Evolutionary conservation across 2,888 invertebrate species (phyloP).

Genomic region (Meta bourneti): DNA sequence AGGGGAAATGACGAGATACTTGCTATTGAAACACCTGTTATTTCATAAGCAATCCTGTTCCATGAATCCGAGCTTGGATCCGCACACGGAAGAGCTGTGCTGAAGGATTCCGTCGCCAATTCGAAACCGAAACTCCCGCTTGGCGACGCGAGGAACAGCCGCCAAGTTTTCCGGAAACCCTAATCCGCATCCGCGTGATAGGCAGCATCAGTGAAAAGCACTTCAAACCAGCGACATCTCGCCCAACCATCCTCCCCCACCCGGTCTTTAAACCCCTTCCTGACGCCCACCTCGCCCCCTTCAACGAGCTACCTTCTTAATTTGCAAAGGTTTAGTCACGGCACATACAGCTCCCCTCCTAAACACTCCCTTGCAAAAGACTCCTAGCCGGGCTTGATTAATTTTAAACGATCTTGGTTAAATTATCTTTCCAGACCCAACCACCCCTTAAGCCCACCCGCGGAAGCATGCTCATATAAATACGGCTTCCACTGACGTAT

Average conservation of each 20-base stretch:
- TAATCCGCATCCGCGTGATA: conserved; percentile 62
- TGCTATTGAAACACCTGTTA: too few species aligned
- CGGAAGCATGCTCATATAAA: conserved; percentile 37
- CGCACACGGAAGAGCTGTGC: too few species aligned
- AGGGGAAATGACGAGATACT: too few species aligned
- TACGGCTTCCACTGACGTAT: conserved; percentile 62
- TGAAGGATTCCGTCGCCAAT: too few species aligned
- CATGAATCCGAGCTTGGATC: too few species aligned
- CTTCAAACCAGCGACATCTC: conserved; percentile 72
- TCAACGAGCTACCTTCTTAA: conserved; percentile 68
- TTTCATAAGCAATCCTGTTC: too few species aligned
- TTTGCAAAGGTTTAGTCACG: conserved; percentile 75
- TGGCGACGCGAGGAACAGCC: conserved; percentile 42
- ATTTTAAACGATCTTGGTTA: conserved; percentile 76
- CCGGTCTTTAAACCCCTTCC: conserved; percentile 33
- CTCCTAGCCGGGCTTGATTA: conserved; percentile 57
- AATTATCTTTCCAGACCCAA: conserved; percentile 60
- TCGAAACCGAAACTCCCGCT: not conserved
- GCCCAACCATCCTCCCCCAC: not conserved
- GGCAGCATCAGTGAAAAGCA: conserved; percentile 72
- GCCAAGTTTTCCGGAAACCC: conserved; percentile 41
- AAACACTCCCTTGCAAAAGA: conserved; percentile 10
- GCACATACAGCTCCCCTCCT: conserved; percentile 34
- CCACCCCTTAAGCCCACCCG: conserved; percentile 3
- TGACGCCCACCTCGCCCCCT: not conserved